Conservation (phyloP, 1,140 invertebrate genomes). For the Heliconius hermathena region DNA sequence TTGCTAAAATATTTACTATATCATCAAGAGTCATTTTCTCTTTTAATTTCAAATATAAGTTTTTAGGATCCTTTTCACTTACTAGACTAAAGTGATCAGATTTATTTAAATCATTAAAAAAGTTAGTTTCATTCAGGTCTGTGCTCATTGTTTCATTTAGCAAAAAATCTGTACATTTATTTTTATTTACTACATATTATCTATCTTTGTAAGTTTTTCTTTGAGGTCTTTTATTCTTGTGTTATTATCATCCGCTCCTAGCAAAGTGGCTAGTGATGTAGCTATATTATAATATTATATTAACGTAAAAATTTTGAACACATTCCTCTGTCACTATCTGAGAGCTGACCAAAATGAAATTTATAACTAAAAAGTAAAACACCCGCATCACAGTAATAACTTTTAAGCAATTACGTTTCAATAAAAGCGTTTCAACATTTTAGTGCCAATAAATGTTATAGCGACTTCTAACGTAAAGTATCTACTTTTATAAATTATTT, state of each 20-base stretch:
- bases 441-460: slow-evolving; percentile 48
- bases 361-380: slow-evolving; percentile 25
- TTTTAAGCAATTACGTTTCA: slow-evolving; percentile 26
- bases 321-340: slow-evolving; percentile 26
- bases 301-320: slow-evolving; percentile 41
- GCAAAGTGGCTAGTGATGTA: slow-evolving; percentile 41
- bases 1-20: slow-evolving; percentile 57
- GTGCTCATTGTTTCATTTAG: slow-evolving; percentile 50
- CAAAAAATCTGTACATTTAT: slow-evolving; percentile 51
- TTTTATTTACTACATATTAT: slow-evolving; percentile 58
- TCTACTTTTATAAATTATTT: slow-evolving; percentile 44
- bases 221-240: slow-evolving; percentile 55
- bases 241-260: slow-evolving; percentile 42
- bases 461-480: slow-evolving; percentile 35
- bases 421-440: slow-evolving; percentile 38
- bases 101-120: slow-evolving; percentile 59
- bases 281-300: slow-evolving; percentile 56
- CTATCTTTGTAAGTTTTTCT: slow-evolving; percentile 58
- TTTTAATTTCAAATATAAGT: slow-evolving; percentile 64
- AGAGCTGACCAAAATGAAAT: slow-evolving; percentile 24
- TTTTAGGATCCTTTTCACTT: slow-evolving; percentile 50
- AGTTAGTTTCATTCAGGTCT: slow-evolving; percentile 60
- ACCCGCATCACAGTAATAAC: slow-evolving; percentile 18
- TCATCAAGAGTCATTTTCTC: slow-evolving; percentile 72
- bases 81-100: slow-evolving; percentile 55